phyloP scores from a whole-genome alignment of 2,888 invertebrate genomes.

The Dryadula phaetusa region DNA sequence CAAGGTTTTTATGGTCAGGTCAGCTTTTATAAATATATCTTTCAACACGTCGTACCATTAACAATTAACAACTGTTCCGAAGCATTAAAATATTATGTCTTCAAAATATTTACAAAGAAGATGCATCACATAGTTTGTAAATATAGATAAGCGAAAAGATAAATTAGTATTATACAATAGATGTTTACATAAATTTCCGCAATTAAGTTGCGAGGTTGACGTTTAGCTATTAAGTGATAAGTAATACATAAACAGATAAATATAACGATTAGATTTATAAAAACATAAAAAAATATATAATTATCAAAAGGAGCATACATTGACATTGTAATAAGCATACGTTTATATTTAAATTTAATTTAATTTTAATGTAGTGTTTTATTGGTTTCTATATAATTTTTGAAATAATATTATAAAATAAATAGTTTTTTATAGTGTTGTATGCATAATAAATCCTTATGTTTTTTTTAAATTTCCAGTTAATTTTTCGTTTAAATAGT shows the following conservation, averaged over 20 bases:
- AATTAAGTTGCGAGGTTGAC: neutral
- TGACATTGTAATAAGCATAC: too few relatives aligned
- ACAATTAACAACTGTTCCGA: neutral
- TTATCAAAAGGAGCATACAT: too few relatives aligned
- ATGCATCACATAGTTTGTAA: neutral
- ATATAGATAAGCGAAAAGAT: neutral
- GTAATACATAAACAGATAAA: neutral
- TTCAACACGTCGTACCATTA: neutral
- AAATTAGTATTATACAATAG: constrained; percentile 8
- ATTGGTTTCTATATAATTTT: too few relatives aligned
- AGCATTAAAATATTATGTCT: neutral
- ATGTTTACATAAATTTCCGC: constrained; percentile 3
- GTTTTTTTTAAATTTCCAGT: too few relatives aligned
- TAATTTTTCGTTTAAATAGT: too few relatives aligned
- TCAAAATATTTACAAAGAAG: constrained; percentile 3
- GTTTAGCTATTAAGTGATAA: neutral
- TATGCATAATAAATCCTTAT: too few relatives aligned
- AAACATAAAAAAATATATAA: too few relatives aligned
- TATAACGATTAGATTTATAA: too few relatives aligned
- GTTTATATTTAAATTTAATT: too few relatives aligned
- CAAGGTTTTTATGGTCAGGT: neutral
- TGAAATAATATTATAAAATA: too few relatives aligned
- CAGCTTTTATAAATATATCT: neutral
- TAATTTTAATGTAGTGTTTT: too few relatives aligned
- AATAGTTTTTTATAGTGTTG: too few relatives aligned